Evolutionary conservation across 2,113 vertebrate genomes (phyloP).

Genomic region (Gobio gobio): DNA sequence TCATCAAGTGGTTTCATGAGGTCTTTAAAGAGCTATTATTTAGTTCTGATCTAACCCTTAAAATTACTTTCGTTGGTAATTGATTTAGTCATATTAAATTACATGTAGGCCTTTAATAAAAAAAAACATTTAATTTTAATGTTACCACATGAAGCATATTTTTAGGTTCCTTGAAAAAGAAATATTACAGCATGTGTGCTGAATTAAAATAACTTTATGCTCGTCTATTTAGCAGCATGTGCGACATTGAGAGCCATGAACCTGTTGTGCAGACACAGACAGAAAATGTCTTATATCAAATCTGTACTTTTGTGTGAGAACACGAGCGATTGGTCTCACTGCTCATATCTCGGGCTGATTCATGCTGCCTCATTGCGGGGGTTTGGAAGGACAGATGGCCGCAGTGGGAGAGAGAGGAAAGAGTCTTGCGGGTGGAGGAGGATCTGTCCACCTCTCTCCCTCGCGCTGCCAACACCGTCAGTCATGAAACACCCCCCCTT

Average conservation of each 20-base stretch:
- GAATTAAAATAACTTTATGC: neutral
- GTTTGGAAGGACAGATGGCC: constrained; percentile 57
- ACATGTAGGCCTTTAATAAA: neutral
- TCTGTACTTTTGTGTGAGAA: neutral
- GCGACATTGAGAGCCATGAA: neutral
- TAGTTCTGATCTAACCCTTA: neutral
- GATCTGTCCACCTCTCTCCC: constrained; percentile 37
- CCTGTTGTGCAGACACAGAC: neutral
- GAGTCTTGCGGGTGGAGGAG: constrained; percentile 52
- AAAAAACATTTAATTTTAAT: neutral
- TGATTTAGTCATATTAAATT: neutral
- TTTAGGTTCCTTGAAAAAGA: neutral
- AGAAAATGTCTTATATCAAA: neutral
- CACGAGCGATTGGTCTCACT: constrained; percentile 3
- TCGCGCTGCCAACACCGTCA: neutral
- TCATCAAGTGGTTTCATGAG: neutral
- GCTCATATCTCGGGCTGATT: constrained; percentile 46
- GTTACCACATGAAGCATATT: neutral
- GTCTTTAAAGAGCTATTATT: neutral
- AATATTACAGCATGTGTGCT: neutral
- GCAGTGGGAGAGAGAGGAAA: constrained; percentile 56
- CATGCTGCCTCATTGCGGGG: constrained; percentile 30
- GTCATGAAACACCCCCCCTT: neutral
- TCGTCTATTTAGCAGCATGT: neutral
- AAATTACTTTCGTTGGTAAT: neutral